Percentiles rank a stretch among this genome's conserved stretches.
Conservation (phyloP, 2,888 invertebrate genomes). For the Sarcophaga subvicina region DNA sequence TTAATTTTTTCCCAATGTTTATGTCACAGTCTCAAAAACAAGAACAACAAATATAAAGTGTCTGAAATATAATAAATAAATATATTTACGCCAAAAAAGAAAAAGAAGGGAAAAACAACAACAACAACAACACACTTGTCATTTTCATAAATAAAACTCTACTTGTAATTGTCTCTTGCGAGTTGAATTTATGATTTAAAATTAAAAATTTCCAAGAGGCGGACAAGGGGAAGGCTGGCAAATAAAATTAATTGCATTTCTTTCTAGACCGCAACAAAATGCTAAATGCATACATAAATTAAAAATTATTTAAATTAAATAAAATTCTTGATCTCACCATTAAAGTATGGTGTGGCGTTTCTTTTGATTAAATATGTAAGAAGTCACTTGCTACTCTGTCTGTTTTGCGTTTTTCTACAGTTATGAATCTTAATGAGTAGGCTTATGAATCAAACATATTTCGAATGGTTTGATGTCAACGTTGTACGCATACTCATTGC, state of each 20-base stretch:
- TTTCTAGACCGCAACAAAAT: slow-evolving; percentile 69
- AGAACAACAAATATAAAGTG: neutral
- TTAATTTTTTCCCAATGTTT: slow-evolving; percentile 65
- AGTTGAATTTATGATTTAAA: slow-evolving; percentile 64
- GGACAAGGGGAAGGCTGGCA: slow-evolving; percentile 22
- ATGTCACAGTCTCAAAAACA: slow-evolving; percentile 56
- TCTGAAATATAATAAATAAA: neutral
- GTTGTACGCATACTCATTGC: too few species aligned
- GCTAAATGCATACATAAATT: slow-evolving; percentile 63
- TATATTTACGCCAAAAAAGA: neutral
- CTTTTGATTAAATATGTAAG: too few species aligned
- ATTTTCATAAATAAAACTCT: slow-evolving; percentile 70
- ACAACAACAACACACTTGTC: slow-evolving; percentile 59
- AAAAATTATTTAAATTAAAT: slow-evolving; percentile 61
- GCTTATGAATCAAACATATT: too few species aligned
- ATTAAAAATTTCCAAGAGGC: slow-evolving; percentile 41
- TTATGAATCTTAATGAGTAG: too few species aligned
- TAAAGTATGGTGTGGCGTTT: too few species aligned
- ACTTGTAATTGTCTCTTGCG: slow-evolving; percentile 67
- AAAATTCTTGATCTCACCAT: neutral
- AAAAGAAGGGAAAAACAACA: slow-evolving; percentile 5
- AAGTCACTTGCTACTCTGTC: too few species aligned
- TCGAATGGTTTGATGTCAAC: too few species aligned
- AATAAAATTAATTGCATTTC: slow-evolving; percentile 67
- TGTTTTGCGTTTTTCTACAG: too few species aligned